phyloP scores from a whole-genome alignment of 2,888 invertebrate species.

The Scaptomyza caliginosa region DNA sequence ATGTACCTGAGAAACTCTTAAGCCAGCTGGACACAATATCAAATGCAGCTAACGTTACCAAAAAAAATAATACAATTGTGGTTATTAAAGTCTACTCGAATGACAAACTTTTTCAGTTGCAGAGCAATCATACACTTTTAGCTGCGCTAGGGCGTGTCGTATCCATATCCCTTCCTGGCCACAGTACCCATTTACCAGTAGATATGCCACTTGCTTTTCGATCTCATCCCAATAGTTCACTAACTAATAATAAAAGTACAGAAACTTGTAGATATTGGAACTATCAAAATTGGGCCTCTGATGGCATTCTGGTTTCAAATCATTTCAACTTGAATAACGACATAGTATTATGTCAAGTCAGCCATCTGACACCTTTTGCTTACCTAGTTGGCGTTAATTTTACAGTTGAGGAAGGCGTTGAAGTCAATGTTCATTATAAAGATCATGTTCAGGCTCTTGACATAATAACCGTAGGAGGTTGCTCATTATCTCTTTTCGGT shows the following conservation, averaged over 20 bases:
- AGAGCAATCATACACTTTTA: slow-evolving; percentile 74
- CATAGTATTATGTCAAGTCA: slow-evolving; percentile 85
- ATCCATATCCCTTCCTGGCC: slow-evolving; percentile 87
- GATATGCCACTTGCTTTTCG: slow-evolving; percentile 85
- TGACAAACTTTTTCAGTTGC: slow-evolving; percentile 86
- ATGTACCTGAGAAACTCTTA: slow-evolving; percentile 85
- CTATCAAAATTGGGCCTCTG: slow-evolving; percentile 86
- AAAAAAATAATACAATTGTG: slow-evolving; percentile 81
- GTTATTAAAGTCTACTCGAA: slow-evolving; percentile 86
- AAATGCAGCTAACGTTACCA: slow-evolving; percentile 56
- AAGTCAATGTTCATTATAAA: slow-evolving; percentile 8
- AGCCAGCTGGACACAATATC: slow-evolving; percentile 81
- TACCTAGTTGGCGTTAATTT: slow-evolving; percentile 83
- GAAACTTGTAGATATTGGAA: slow-evolving; percentile 86
- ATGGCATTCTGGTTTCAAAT: slow-evolving; percentile 85
- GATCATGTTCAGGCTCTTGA: slow-evolving; percentile 83
- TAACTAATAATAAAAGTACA: neutral
- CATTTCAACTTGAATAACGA: slow-evolving; percentile 76
- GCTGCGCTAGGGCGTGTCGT: slow-evolving; percentile 85
- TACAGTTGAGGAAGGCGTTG: slow-evolving; percentile 37
- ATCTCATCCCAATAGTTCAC: neutral
- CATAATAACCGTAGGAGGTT: slow-evolving; percentile 86
- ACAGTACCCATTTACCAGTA: slow-evolving; percentile 85
- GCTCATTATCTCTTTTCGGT: slow-evolving; percentile 86
- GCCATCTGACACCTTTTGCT: slow-evolving; percentile 87